These are phyloP conservation scores for Tokudaia tokunoshimensis DNA, from an alignment of 2,797 vertebrate species.

Conservation along the genomic window DNA sequence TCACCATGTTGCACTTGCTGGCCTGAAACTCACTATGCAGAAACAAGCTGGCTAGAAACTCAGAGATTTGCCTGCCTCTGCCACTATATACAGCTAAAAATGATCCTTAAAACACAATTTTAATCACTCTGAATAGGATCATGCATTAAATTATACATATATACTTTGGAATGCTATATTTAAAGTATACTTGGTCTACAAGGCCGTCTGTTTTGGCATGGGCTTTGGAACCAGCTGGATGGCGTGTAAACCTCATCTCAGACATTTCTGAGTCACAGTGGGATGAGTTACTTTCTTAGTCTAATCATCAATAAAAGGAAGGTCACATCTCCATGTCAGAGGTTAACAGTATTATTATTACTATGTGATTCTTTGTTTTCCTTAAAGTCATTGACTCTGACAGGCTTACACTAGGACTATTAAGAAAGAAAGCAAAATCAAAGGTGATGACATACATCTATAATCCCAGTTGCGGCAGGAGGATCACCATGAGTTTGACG, in stretches of 20 bases:
- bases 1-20: background rate
- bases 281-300: background rate
- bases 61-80: background rate
- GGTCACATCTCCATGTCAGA: background rate
- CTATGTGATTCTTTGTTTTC: background rate
- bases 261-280: background rate
- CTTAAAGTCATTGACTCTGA: background rate
- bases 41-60: background rate
- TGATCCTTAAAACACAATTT: background rate
- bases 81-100: background rate
- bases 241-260: conserved; percentile 15
- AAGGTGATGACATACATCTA: background rate
- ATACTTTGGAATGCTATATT: background rate
- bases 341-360: background rate
- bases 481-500: background rate
- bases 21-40: background rate
- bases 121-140: background rate
- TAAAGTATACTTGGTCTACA: background rate
- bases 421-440: background rate
- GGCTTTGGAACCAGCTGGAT: background rate
- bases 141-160: background rate
- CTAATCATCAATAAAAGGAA: background rate
- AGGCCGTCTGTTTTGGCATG: background rate
- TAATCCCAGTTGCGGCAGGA: background rate
- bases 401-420: background rate